phyloP scores from a whole-genome alignment of 2,888 invertebrate species.

The Erpobdella octoculata region DNA sequence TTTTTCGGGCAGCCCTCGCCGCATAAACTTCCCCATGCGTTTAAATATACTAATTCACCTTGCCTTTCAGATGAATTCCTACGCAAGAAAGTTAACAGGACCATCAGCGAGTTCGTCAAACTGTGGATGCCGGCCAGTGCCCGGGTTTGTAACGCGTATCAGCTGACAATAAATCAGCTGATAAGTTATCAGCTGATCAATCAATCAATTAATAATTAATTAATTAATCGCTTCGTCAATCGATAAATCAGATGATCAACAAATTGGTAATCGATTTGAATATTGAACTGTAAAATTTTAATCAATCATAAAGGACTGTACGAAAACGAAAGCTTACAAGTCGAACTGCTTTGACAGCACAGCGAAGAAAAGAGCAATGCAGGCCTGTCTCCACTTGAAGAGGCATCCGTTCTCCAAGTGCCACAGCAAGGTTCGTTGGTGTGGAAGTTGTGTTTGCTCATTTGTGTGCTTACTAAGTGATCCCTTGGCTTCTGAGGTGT shows the following conservation, averaged over 20 bases:
- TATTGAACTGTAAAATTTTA: background rate
- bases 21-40: too few species aligned
- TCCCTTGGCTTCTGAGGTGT: too few species aligned
- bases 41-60: too few species aligned
- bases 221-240: too few species aligned
- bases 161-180: too few species aligned
- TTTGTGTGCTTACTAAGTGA: too few species aligned
- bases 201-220: too few species aligned
- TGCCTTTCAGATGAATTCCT: background rate
- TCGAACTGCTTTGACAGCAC: background rate
- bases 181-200: too few species aligned
- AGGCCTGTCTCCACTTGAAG: background rate
- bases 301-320: background rate
- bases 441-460: too few species aligned
- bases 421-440: slow-evolving; percentile 11
- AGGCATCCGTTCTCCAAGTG: slow-evolving; percentile 20
- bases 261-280: background rate
- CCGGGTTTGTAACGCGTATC: too few species aligned
- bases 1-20: too few species aligned
- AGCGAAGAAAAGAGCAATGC: background rate
- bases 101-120: slow-evolving; percentile 2
- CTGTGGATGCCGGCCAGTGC: background rate
- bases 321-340: background rate
- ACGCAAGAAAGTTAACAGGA: background rate
- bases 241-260: background rate